Base-by-base conservation (phyloP, 2,797 vertebrate species). In the Eurystomus glaucurus region DNA sequence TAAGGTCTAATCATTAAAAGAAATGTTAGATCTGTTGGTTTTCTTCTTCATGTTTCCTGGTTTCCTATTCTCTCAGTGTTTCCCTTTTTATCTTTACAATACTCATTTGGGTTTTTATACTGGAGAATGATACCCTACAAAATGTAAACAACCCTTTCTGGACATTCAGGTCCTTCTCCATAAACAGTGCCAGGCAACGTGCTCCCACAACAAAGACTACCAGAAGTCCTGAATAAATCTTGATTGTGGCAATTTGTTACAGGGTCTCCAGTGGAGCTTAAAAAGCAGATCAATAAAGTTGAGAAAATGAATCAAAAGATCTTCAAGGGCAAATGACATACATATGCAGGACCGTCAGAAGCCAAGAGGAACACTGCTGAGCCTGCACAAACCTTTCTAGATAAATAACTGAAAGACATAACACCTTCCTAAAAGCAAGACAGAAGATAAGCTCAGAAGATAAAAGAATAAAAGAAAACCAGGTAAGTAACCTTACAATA, bases 251-350 rank as follows among this genome's bases (percentile, higher is more conserved):
- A 60, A 16, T 74, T 85, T 91, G 33, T 80, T 58, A 70, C 0
- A 2, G 26, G 43, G 43, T 83, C 25, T 65, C 74, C 71, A 68
- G 45, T 11, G 28, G 18, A 89, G 15, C 35, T 84, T 91, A 58
- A 89, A 94, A 90, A 83, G 48, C 37, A 95, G 43, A 80, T 64
- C 39, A 68, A 83, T 80, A 61, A 78, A 82, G 43, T 23, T 41
- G 25, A 87, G 37, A 92, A 95, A 93, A 66, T 55, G 10, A 87
- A 93, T 65, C 3, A 92, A 85, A 93, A 85, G 17, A 85, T 87
- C 25, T 68, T 87, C 50, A 79, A 74, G 35, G 33, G 75, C 13
- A 89, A 87, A 79, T 15, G 4, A 25, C 64, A 85, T 77, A 90
- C n/a, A 46, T 80, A 90, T 17, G 62, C 90, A 93, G 39, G 79